These are phyloP conservation scores for Halictus quadricinctus DNA, from an alignment of 2,888 invertebrate species.

Conservation along the genomic window DNA sequence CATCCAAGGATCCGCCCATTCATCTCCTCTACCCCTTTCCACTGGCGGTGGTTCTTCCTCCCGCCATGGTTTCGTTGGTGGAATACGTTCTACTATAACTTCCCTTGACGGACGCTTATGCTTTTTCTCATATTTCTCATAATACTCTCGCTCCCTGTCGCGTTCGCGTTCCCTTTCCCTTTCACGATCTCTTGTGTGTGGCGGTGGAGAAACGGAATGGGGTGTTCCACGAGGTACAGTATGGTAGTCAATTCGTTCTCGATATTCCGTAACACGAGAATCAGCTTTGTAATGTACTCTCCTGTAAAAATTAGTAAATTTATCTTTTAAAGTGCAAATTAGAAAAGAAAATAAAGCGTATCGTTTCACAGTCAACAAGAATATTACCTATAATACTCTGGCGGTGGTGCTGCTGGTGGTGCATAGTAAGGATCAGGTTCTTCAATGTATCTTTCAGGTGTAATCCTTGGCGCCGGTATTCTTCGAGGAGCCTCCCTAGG, in stretches of 20 bases:
- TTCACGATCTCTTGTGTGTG: slow-evolving; percentile 77
- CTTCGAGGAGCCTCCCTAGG: slow-evolving; percentile 75
- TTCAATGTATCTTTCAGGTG: slow-evolving; percentile 78
- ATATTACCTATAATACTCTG: slow-evolving; percentile 80
- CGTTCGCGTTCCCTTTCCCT: slow-evolving; percentile 76
- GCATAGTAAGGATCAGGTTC: slow-evolving; percentile 80
- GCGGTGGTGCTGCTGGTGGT: slow-evolving; percentile 75
- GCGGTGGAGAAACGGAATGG: slow-evolving; percentile 80
- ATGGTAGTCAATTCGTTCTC: slow-evolving; percentile 80
- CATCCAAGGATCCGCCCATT: slow-evolving; percentile 99
- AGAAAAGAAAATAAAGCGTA: background rate
- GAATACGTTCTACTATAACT: slow-evolving; percentile 90
- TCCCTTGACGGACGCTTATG: slow-evolving; percentile 86
- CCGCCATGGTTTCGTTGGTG: slow-evolving; percentile 80
- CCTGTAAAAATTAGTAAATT: slow-evolving; percentile 57
- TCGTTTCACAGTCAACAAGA: background rate
- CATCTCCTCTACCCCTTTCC: slow-evolving; percentile 87
- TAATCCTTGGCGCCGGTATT: slow-evolving; percentile 76
- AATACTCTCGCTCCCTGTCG: slow-evolving; percentile 79
- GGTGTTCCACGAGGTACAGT: slow-evolving; percentile 75
- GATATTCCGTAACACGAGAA: slow-evolving; percentile 76
- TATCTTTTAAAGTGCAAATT: background rate
- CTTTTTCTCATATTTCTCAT: slow-evolving; percentile 81
- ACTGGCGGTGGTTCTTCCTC: slow-evolving; percentile 78
- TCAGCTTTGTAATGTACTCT: slow-evolving; percentile 81